These are phyloP conservation scores for Rhinophrynus dorsalis DNA, from an alignment of 2,797 vertebrate genomes.

Conservation along the genomic window DNA sequence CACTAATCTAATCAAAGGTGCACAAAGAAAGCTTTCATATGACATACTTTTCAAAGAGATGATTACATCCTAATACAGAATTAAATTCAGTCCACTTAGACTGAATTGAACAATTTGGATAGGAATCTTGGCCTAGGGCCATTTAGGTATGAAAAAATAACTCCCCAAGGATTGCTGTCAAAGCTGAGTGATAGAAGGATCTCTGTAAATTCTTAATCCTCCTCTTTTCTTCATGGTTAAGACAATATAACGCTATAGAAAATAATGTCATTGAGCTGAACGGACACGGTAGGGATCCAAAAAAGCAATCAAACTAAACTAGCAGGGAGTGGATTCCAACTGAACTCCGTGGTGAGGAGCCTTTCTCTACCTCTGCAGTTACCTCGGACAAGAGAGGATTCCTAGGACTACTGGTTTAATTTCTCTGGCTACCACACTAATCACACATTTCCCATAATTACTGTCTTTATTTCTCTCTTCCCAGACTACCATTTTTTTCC, in stretches of 20 bases:
- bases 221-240: slow-evolving; percentile 72
- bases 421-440: slow-evolving; percentile 93
- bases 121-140: slow-evolving; percentile 72
- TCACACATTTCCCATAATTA: slow-evolving; percentile 78
- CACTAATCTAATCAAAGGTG: slow-evolving; percentile 6
- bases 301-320: slow-evolving; percentile 92
- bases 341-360: slow-evolving; percentile 70
- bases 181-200: slow-evolving; percentile 83
- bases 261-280: slow-evolving; percentile 77
- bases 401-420: slow-evolving; percentile 83
- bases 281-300: slow-evolving; percentile 81
- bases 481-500: slow-evolving; percentile 65
- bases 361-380: slow-evolving; percentile 82
- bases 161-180: slow-evolving; percentile 75
- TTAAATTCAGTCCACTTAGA: slow-evolving; percentile 34
- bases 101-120: slow-evolving; percentile 68
- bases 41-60: slow-evolving; percentile 10
- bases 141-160: slow-evolving; percentile 79
- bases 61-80: slow-evolving; percentile 20
- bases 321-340: slow-evolving; percentile 83
- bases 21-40: slow-evolving; percentile 7
- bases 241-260: slow-evolving; percentile 78
- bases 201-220: slow-evolving; percentile 89
- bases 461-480: slow-evolving; percentile 72
- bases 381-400: slow-evolving; percentile 82